Evolutionary conservation across 1,140 invertebrate genomes (phyloP).

Genomic region (Atta texana): DNA sequence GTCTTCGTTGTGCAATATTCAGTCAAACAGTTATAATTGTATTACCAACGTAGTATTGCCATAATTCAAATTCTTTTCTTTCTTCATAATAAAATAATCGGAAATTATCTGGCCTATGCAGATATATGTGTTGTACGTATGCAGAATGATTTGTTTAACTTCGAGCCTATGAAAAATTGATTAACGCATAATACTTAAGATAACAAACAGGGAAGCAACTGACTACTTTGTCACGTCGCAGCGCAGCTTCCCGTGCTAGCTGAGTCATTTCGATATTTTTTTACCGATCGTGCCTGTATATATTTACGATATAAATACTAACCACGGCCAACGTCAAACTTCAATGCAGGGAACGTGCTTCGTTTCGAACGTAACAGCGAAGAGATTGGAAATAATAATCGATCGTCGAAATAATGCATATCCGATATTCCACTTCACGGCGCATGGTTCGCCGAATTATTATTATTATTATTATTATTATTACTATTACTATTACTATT

Average conservation of each 20-base stretch:
- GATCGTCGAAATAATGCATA: slow-evolving; percentile 22
- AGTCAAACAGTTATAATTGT: not conserved
- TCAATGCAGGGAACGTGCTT: slow-evolving; percentile 62
- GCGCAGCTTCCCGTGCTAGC: slow-evolving; percentile 47
- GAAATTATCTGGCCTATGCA: slow-evolving; percentile 25
- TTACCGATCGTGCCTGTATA: slow-evolving; percentile 76
- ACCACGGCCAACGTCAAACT: slow-evolving; percentile 61
- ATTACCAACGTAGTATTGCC: not conserved
- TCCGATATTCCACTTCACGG: slow-evolving; percentile 38
- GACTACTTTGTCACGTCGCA: not conserved
- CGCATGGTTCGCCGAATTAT: slow-evolving; percentile 51
- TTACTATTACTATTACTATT: slow-evolving; percentile 55
- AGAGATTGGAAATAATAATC: slow-evolving; percentile 11
- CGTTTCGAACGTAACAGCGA: slow-evolving; percentile 20
- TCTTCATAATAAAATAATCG: not conserved
- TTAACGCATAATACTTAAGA: slow-evolving; percentile 12
- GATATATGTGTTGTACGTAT: not conserved
- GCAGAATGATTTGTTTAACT: not conserved
- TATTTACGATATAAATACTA: slow-evolving; percentile 67
- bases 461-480: slow-evolving; percentile 43
- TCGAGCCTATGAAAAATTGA: slow-evolving; percentile 21
- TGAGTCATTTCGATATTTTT: slow-evolving; percentile 65
- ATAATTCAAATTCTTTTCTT: not conserved
- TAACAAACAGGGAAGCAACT: slow-evolving; percentile 35
- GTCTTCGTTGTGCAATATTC: slow-evolving; percentile 49